Conservation (phyloP, 1,140 invertebrate genomes). For the Cheumatopsyche charites region DNA sequence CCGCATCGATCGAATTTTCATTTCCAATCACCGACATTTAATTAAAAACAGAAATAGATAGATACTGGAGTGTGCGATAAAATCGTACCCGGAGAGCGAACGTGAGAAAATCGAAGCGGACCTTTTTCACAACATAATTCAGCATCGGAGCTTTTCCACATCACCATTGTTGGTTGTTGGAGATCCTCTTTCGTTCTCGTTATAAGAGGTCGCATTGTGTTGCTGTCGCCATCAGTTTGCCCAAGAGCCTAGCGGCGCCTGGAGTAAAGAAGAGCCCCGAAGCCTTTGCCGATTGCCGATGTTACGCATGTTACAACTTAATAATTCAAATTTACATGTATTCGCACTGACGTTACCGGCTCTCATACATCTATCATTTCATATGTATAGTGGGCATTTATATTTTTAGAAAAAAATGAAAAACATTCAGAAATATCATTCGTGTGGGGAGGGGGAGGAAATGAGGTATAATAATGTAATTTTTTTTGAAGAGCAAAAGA, state of each 20-base stretch:
- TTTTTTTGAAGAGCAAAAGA: no score
- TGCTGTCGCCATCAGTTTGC: slow-evolving; percentile 32
- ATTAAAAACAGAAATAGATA: no score
- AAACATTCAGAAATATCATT: no score
- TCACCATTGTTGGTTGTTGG: not conserved
- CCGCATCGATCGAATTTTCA: no score
- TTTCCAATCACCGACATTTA: no score
- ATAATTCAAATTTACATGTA: slow-evolving; percentile 12
- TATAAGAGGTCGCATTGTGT: slow-evolving; percentile 27
- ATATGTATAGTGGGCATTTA: no score
- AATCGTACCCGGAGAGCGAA: not conserved
- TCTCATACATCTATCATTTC: no score
- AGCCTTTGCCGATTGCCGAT: slow-evolving; percentile 16
- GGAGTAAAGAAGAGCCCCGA: not conserved
- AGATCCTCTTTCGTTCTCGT: not conserved
- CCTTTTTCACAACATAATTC: slow-evolving; percentile 30
- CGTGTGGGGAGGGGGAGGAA: no score
- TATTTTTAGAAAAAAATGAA: no score
- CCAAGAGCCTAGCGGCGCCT: slow-evolving; percentile 9
- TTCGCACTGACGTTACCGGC: no score
- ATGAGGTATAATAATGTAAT: no score
- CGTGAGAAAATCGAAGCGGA: not conserved
- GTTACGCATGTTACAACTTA: slow-evolving; percentile 13
- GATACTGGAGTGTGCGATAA: no score
- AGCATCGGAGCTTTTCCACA: not conserved